Base-by-base conservation (phyloP, 2,113 vertebrate species). In the Paraplagusia blochii region DNA sequence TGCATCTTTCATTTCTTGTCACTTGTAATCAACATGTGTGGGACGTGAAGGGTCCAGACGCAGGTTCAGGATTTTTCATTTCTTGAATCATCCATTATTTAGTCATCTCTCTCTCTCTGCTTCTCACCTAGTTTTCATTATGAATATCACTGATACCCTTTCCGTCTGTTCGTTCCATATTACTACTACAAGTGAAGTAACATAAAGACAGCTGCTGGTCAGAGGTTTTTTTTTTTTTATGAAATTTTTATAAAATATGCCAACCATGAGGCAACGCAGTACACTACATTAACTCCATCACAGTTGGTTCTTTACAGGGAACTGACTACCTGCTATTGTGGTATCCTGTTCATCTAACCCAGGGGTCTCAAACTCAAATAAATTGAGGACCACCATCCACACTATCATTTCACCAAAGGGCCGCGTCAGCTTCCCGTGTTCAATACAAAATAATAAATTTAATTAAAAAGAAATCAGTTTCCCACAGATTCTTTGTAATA, bases 41-140 rank as follows among this genome's bases (percentile, higher is more conserved):
- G 53, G 11, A 13, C 46, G 4, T 12, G 33, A 1, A 3, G 22
- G 16, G 17, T 22, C 5, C 3, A 11, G 22, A 9, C 1, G 0
- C 38, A 58, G 64, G 39, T 48, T 57, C 53, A 44, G 10, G 58
- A 43, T 50, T 70, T 70, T 73, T 76, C 59, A 66, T 72, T 77
- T 72, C 34, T 67, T 49, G 40, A 70, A 61, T 76, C 77, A 86
- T 86, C 71, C 68, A 81, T 80, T 76, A 86, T 84, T 84, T 66
- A 81, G 46, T 5, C 62, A 49, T 19, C 29, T 58, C 47, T 13
- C 38, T 29, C 22, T 29, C 22, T 19, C 29, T 58, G 44, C 9
- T 11, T 29, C 22, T 29, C 22, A 29, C 22, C 70, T 44, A 50
- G 68, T 58, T 67, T 79, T 74, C 64, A 44, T 62, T 61, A 53